Evolutionary conservation across 2,113 vertebrate genomes (phyloP).

Genomic region (Corapipo altera): DNA sequence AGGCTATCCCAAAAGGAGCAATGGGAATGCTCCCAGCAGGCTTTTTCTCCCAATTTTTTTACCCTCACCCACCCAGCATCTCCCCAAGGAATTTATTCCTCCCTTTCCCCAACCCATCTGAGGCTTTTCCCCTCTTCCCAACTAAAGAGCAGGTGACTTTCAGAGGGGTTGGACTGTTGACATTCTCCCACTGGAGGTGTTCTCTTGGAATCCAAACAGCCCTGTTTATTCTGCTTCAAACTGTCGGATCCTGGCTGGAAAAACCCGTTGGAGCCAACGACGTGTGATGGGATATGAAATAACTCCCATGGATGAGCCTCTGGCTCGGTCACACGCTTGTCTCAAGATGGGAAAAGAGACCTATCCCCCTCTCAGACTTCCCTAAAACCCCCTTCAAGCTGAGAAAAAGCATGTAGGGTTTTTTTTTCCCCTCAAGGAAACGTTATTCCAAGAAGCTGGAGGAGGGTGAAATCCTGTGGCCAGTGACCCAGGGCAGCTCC

Average conservation of each 20-base stretch:
- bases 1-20: neutral
- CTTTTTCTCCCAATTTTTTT: rapidly evolving
- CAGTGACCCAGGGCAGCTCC: neutral
- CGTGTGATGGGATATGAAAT: neutral
- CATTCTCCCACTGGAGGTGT: rapidly evolving
- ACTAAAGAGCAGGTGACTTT: neutral
- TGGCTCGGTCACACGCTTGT: rapidly evolving
- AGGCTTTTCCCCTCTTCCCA: neutral
- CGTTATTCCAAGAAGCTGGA: neutral
- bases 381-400: neutral
- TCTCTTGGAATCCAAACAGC: neutral
- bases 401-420: neutral
- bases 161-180: neutral
- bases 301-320: rapidly evolving
- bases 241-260: neutral
- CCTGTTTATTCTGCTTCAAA: neutral
- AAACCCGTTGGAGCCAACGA: neutral
- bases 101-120: rapidly evolving
- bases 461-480: neutral
- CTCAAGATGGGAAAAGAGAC: rapidly evolving
- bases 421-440: neutral
- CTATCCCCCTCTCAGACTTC: neutral
- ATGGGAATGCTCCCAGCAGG: neutral
- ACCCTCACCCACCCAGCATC: neutral
- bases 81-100: neutral